These are phyloP conservation scores for Tauraco erythrolophus DNA, from an alignment of 2,113 vertebrate genomes.

Conservation along the genomic window DNA sequence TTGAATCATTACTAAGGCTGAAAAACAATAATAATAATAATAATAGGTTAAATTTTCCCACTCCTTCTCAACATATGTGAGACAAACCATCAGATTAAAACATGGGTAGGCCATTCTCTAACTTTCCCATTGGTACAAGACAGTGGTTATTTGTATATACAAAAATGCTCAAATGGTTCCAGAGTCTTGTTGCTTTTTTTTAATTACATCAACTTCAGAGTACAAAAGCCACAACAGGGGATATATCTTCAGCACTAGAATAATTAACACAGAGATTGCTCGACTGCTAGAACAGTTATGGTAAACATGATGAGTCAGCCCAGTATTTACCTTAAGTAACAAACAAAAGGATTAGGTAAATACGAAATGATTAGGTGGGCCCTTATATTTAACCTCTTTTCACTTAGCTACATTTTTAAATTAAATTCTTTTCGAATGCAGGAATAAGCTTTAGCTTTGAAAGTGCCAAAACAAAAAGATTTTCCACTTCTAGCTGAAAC, in stretches of 20 bases:
- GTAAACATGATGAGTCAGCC: not conserved
- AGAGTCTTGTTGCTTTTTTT: not conserved
- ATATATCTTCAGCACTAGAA: not conserved
- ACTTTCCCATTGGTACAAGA: not conserved
- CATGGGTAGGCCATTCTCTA: not conserved
- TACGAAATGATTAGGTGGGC: not conserved
- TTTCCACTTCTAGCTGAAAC: not conserved
- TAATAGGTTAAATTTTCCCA: not conserved
- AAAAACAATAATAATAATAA: not conserved
- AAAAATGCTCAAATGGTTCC: not conserved
- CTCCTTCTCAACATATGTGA: not conserved
- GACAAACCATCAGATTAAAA: not conserved
- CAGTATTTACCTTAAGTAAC: not conserved
- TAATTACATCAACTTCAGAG: not conserved
- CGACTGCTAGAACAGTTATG: not conserved
- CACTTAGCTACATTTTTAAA: not conserved
- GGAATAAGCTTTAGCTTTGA: not conserved
- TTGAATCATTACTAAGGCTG: not conserved
- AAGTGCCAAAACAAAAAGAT: not conserved
- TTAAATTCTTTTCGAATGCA: not conserved
- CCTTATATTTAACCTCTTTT: not conserved
- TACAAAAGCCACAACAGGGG: not conserved
- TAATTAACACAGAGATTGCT: conserved; percentile 15
- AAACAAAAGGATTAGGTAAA: not conserved
- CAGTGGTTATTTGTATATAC: not conserved